Evolutionary conservation across 1,140 invertebrate genomes (phyloP), one percentile per base, ranked within the genome.

Genomic region (Meloidogyne floridensis): DNA sequence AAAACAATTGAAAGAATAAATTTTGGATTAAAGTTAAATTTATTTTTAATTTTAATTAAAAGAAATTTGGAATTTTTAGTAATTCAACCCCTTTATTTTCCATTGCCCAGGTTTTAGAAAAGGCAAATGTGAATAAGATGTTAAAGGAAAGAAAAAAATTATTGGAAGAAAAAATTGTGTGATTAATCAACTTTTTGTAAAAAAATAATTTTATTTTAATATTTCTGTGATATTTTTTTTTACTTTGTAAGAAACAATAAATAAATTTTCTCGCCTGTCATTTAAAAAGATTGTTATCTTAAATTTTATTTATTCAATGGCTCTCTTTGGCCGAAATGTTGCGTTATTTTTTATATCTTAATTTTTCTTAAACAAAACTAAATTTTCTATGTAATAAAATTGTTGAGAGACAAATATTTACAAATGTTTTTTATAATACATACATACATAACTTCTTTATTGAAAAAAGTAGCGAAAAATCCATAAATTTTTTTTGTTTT

Each of bases 81-180:
- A 0, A 65, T 65, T 65, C n/a, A 20, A 70, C 7, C 10, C 20
- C 53, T 13, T 47, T 71, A 20, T 71, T 79, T 4, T 79, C 77
- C 11, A 71, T 79, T 71, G 6, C 59, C 15, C 59, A 79, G 43
- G 43, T 79, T 20, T 53, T 79, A 9, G 47, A 71, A 65, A 65
- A 71, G 47, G 77, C 65, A 20, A 69, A 79, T 69, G 77, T 72
- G 10, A 79, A 20, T 6, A 71, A 65, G 18, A 42, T 79, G 77
- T 51, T 72, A 15, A 43, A n/a, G 43, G 65, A 54, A 47, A 69
- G 77, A 47, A 72, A 65, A 15, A 51, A 79, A 79, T 71, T 79
- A 65, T 7, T 65, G n/a, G n/a, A 65, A 65, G 59, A 65, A n/a
- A 65, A n/a, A 65, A 5, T 65, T 65, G 47, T 47, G 3, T 47